phyloP scores from a whole-genome alignment of 2,797 vertebrate species.

The Sebastes jordani region DNA sequence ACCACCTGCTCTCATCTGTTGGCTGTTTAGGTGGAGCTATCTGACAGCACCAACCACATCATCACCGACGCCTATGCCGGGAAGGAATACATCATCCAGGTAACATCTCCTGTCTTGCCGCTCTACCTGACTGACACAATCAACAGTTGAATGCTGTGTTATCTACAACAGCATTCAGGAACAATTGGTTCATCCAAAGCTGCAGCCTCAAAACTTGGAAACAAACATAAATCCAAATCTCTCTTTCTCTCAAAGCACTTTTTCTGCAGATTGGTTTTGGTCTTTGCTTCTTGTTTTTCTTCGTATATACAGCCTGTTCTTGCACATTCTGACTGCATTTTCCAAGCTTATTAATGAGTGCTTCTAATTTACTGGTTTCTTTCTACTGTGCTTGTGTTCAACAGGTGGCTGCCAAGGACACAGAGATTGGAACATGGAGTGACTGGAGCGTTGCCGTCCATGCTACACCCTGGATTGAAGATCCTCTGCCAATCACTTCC shows the following conservation, averaged over 20 bases:
- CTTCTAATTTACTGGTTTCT: not conserved
- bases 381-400: not conserved
- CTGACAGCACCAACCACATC: slow-evolving; percentile 92
- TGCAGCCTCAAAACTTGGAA: not conserved
- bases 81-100: slow-evolving; percentile 98
- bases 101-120: slow-evolving; percentile 13
- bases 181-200: not conserved
- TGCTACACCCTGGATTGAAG: slow-evolving; percentile 95
- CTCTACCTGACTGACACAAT: not conserved
- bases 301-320: too few species aligned
- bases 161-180: not conserved
- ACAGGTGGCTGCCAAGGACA: slow-evolving; percentile 95
- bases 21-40: slow-evolving; percentile 90
- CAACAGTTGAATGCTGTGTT: not conserved
- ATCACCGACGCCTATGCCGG: slow-evolving; percentile 95
- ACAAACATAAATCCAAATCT: not conserved
- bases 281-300: not conserved
- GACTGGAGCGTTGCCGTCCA: slow-evolving; percentile 97
- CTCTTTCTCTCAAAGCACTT: too few species aligned
- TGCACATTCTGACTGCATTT: not conserved
- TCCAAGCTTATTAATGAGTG: not conserved
- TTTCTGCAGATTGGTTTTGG: not conserved
- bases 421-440: slow-evolving; percentile 96
- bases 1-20: not conserved
- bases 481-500: slow-evolving; percentile 86